Percentiles rank a stretch among this genome's conserved stretches.
These are phyloP conservation scores for Notodonta dromedarius DNA, from an alignment of 2,888 invertebrate species.

Conservation along the genomic window DNA sequence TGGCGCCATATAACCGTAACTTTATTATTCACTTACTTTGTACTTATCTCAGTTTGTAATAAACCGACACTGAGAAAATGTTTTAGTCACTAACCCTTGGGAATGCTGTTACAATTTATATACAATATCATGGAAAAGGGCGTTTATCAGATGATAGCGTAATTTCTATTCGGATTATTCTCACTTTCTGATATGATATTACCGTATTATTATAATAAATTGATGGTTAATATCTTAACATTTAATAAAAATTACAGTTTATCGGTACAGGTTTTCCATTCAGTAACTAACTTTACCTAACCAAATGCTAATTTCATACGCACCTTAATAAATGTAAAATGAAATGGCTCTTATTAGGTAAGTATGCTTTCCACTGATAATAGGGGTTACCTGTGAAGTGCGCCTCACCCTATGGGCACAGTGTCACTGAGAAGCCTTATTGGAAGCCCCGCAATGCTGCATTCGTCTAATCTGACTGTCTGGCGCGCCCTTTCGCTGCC, in stretches of 20 bases:
- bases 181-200: neutral
- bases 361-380: no score
- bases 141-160: neutral
- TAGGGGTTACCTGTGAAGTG: no score
- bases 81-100: conserved; percentile 30
- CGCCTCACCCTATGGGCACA: neutral
- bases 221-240: conserved; percentile 5
- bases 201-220: neutral
- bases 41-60: conserved; percentile 45
- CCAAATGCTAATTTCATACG: no score
- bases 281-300: no score
- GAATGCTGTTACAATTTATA: conserved; percentile 25
- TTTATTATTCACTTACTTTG: conserved; percentile 52
- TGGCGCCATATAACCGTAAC: conserved; percentile 45
- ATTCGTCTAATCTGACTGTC: conserved; percentile 43
- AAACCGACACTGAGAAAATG: conserved; percentile 45
- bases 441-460: conserved; percentile 40
- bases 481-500: conserved; percentile 31
- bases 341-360: no score
- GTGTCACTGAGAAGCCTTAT: conserved; percentile 44
- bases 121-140: conserved; percentile 21
- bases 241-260: no score
- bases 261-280: no score
- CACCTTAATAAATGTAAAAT: no score
- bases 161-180: conserved; percentile 4